Percentiles rank a stretch among this genome's conserved stretches.
Evolutionary conservation across 2,113 vertebrate species (phyloP).

Genomic region (Sphyrna mokarran): DNA sequence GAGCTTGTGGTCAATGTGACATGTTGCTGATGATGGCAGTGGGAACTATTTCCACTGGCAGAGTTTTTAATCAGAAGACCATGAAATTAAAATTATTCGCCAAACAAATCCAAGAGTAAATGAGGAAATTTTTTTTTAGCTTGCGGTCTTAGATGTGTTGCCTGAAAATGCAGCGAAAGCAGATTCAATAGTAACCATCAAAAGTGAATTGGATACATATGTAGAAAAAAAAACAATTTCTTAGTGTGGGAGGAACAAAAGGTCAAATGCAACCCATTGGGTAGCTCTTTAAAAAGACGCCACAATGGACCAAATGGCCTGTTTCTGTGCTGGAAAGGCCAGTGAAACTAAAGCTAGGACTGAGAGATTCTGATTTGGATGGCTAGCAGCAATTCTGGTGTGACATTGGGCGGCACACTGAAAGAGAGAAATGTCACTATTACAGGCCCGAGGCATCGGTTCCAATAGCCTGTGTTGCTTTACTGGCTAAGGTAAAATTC

Average conservation of each 20-base stretch:
- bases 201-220: not conserved
- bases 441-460: too few relatives aligned
- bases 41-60: not conserved
- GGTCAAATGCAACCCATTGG: not conserved
- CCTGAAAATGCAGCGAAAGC: not conserved
- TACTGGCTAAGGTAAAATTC: not conserved
- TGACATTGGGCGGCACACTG: not conserved
- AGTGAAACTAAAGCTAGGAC: not conserved
- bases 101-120: not conserved
- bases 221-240: not conserved
- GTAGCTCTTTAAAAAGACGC: not conserved
- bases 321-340: not conserved
- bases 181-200: not conserved
- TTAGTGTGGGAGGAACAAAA: not conserved
- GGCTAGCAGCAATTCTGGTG: not conserved
- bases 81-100: not conserved
- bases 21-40: not conserved
- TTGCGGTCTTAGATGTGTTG: too few relatives aligned
- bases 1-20: not conserved
- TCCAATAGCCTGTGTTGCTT: too few relatives aligned
- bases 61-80: not conserved
- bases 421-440: not conserved
- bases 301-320: not conserved
- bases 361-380: not conserved
- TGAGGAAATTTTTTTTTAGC: not conserved